These are phyloP conservation scores for Idaea aversata DNA, from an alignment of 2,888 invertebrate species.

Conservation along the genomic window DNA sequence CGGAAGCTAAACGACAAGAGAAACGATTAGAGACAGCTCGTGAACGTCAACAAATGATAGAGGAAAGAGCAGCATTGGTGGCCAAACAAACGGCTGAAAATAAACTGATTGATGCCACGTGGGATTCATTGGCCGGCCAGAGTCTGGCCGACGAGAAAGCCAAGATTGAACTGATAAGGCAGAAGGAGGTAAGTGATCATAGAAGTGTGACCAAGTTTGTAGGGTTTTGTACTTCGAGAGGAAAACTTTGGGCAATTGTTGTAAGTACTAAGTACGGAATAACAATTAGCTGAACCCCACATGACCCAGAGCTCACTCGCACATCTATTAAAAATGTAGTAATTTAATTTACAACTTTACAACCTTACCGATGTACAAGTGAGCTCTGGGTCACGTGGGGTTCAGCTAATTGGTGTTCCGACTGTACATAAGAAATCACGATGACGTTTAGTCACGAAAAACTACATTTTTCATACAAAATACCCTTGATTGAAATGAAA, in stretches of 20 bases:
- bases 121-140: constrained; percentile 57
- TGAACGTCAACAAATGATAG: constrained; percentile 46
- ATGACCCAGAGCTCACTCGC: too few relatives aligned
- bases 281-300: too few relatives aligned
- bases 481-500: not conserved
- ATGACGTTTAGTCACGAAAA: not conserved
- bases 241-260: not conserved
- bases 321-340: too few relatives aligned
- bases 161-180: constrained; percentile 38
- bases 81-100: constrained; percentile 36
- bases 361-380: too few relatives aligned
- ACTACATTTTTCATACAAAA: not conserved
- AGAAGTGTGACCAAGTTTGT: too few relatives aligned
- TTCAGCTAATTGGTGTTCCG: too few relatives aligned
- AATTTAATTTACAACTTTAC: too few relatives aligned
- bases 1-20: constrained; percentile 38
- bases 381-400: too few relatives aligned
- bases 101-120: constrained; percentile 44
- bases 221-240: too few relatives aligned
- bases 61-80: constrained; percentile 37
- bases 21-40: constrained; percentile 38
- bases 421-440: not conserved
- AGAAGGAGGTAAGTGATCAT: constrained; percentile 49
- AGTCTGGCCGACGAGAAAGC: constrained; percentile 43
- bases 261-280: too few relatives aligned